A percentile compares a stretch with the other conserved stretches of the same genome.
These are phyloP conservation scores for Rhodinocichla rosea DNA, from an alignment of 2,113 vertebrate genomes.

Conservation along the genomic window DNA sequence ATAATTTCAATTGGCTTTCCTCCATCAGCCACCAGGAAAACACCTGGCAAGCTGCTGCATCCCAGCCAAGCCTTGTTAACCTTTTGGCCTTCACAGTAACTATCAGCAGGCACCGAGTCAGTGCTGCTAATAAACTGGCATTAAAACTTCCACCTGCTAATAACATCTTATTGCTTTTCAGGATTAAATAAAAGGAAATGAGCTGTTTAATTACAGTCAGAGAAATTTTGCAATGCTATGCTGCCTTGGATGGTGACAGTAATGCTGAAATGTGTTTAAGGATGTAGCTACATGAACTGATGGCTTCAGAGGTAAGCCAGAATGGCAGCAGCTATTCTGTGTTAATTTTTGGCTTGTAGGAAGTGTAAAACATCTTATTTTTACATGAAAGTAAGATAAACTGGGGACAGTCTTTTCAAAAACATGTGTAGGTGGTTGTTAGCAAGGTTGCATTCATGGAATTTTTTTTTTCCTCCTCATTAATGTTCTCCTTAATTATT, in stretches of 20 bases:
- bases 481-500: not conserved
- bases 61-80: constrained; percentile 73
- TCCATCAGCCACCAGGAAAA: constrained; percentile 71
- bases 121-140: constrained; percentile 64
- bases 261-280: not conserved
- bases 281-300: not conserved
- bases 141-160: constrained; percentile 68
- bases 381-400: not conserved
- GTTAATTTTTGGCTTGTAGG: not conserved
- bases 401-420: not conserved
- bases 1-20: constrained; percentile 71
- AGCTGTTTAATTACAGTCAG: constrained; percentile 67
- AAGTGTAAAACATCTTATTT: not conserved
- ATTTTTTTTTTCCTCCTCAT: not conserved
- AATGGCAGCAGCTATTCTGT: not conserved
- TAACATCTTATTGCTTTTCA: constrained; percentile 57
- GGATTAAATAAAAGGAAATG: constrained; percentile 65
- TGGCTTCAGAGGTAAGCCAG: not conserved
- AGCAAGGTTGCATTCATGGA: not conserved
- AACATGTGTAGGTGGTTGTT: not conserved
- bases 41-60: constrained; percentile 70
- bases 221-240: not conserved
- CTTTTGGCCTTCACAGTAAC: constrained; percentile 70
- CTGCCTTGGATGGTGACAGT: not conserved
- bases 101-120: constrained; percentile 64